These are phyloP conservation scores for Rhyacophila brunnea DNA, from an alignment of 1,140 invertebrate genomes.

Conservation along the genomic window DNA sequence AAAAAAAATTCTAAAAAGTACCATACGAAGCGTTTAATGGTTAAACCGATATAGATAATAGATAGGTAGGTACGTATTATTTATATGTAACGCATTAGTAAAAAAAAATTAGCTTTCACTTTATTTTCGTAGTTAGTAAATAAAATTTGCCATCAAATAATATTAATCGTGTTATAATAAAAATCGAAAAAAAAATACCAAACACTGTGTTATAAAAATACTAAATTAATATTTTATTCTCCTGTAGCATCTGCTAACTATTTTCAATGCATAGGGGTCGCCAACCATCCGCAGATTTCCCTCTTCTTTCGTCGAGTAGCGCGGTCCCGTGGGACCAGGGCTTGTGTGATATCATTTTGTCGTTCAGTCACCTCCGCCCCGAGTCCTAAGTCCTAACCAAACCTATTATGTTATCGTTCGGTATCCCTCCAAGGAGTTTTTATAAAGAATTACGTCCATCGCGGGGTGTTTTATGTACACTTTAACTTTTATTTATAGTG, in stretches of 20 bases:
- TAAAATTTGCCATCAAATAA: too few relatives aligned
- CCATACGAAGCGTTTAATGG: too few relatives aligned
- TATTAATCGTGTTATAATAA: too few relatives aligned
- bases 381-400: conserved; percentile 10
- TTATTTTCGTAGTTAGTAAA: too few relatives aligned
- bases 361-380: conserved; percentile 7
- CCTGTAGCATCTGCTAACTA: conserved; percentile 5
- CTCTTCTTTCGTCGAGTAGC: conserved; percentile 9
- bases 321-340: conserved; percentile 19
- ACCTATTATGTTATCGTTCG: conserved; percentile 25
- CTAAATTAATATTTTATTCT: not conserved
- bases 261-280: not conserved
- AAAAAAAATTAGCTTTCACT: too few relatives aligned
- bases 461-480: conserved; percentile 5
- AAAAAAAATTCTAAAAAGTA: too few relatives aligned
- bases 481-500: conserved; percentile 17
- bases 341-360: conserved; percentile 20
- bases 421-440: conserved; percentile 26
- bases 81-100: too few relatives aligned
- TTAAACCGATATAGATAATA: too few relatives aligned
- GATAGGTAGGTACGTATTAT: too few relatives aligned
- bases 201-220: too few relatives aligned
- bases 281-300: not conserved
- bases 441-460: conserved; percentile 22
- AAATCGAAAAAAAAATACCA: not conserved